A percentile compares a stretch with the other conserved stretches of the same genome.
Conservation (phyloP, 2,113 vertebrate genomes). For the Gorilla gorilla region DNA sequence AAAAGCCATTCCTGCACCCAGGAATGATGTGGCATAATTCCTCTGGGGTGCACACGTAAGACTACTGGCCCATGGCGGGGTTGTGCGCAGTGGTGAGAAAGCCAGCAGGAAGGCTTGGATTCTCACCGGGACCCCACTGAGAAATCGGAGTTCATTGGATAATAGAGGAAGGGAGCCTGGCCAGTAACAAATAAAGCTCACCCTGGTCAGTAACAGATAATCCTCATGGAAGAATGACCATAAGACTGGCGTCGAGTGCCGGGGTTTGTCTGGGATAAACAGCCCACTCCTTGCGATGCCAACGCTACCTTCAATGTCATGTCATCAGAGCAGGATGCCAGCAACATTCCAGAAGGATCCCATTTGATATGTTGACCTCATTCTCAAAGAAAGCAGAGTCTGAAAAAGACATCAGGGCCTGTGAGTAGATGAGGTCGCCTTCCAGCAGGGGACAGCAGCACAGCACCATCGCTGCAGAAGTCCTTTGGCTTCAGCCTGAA, state of each 20-base stretch:
- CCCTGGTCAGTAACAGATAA: rapidly evolving
- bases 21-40: rapidly evolving
- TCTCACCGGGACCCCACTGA: too few species aligned
- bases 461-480: rapidly evolving
- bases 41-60: rapidly evolving
- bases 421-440: not conserved
- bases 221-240: rapidly evolving
- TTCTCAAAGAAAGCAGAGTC: slow-evolving; percentile 85
- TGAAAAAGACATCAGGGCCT: slow-evolving; percentile 44
- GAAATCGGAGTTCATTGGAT: too few species aligned
- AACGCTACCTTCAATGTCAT: slow-evolving; percentile 81
- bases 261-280: rapidly evolving
- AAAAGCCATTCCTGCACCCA: rapidly evolving
- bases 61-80: not conserved
- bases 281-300: too few species aligned
- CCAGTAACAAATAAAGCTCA: too few species aligned
- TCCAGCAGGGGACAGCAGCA: slow-evolving; percentile 78
- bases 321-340: slow-evolving; percentile 96
- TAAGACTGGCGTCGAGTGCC: too few species aligned
- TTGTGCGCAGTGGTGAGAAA: not conserved
- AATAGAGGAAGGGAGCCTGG: too few species aligned
- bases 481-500: not conserved
- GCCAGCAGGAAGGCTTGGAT: too few species aligned
- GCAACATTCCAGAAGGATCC: slow-evolving; percentile 95
- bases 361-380: slow-evolving; percentile 98